phyloP scores from a whole-genome alignment of 2,113 vertebrate genomes.

The Oncorhynchus masou region DNA sequence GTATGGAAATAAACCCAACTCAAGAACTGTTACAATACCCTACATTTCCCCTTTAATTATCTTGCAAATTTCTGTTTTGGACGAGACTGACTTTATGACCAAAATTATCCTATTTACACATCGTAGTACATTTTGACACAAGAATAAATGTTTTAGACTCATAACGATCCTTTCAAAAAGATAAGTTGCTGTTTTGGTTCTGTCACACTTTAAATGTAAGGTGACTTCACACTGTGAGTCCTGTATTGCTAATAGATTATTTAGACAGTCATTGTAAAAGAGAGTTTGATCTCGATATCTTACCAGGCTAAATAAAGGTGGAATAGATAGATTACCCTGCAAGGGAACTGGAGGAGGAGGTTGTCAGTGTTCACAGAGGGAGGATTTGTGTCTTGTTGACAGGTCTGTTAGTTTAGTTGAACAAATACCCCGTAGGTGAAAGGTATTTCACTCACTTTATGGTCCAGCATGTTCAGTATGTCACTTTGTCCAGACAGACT shows the following conservation, averaged over 20 bases:
- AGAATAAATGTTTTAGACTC: too few species aligned
- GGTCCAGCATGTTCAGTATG: constrained; percentile 7
- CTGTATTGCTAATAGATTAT: neutral
- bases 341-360: neutral
- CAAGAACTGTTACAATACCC: too few species aligned
- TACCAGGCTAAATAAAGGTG: constrained; percentile 21
- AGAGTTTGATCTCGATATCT: neutral
- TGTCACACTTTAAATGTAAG: too few species aligned
- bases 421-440: neutral
- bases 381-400: constrained; percentile 1
- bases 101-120: too few species aligned
- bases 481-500: neutral
- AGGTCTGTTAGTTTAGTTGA: constrained; percentile 1
- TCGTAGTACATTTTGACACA: too few species aligned
- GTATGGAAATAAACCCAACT: too few species aligned
- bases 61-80: too few species aligned
- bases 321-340: neutral
- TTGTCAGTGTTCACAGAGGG: neutral
- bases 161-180: too few species aligned
- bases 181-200: too few species aligned
- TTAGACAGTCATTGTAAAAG: neutral
- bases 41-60: too few species aligned
- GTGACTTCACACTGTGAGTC: too few species aligned
- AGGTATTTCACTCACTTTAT: neutral
- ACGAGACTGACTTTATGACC: too few species aligned